phyloP scores from a whole-genome alignment of 37 sponge, comb jelly and placozoan genomes.

The Trichoplax adhaerens region DNA sequence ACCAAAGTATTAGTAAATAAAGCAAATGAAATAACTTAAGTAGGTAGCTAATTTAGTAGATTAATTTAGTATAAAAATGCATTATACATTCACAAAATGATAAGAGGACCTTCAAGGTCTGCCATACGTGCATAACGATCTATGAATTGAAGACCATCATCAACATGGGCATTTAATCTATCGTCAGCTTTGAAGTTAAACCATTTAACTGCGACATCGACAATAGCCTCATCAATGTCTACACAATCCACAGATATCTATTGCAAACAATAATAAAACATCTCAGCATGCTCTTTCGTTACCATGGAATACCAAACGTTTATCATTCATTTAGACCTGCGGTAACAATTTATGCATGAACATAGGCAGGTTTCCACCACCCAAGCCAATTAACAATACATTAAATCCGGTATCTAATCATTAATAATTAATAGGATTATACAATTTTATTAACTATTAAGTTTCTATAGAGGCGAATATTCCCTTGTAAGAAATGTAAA shows the following conservation, averaged over 20 bases:
- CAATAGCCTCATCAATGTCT: conserved; percentile 44
- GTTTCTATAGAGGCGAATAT: conserved; percentile 11
- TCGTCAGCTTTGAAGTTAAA: conserved; percentile 28
- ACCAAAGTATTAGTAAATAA: too few relatives aligned
- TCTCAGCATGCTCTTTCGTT: background rate
- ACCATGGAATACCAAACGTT: background rate
- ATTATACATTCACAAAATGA: too few relatives aligned
- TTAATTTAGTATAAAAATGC: too few relatives aligned
- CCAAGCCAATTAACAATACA: conserved; percentile 49
- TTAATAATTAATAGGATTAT: background rate
- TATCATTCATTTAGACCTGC: conserved; percentile 7
- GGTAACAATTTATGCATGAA: conserved; percentile 26
- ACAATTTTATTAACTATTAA: background rate
- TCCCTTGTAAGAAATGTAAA: conserved; percentile 10
- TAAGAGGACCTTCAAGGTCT: background rate
- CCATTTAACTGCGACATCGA: conserved; percentile 53
- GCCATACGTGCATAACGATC: background rate
- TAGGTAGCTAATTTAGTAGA: too few relatives aligned
- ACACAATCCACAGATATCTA: conserved; percentile 38
- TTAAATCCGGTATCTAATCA: background rate
- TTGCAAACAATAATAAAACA: conserved; percentile 8
- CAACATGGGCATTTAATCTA: conserved; percentile 20
- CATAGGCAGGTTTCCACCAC: conserved; percentile 55
- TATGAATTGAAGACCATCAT: conserved; percentile 50
- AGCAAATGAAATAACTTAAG: too few relatives aligned